Base-by-base conservation (phyloP, 2,113 vertebrate species). In the Ochotona princeps region DNA sequence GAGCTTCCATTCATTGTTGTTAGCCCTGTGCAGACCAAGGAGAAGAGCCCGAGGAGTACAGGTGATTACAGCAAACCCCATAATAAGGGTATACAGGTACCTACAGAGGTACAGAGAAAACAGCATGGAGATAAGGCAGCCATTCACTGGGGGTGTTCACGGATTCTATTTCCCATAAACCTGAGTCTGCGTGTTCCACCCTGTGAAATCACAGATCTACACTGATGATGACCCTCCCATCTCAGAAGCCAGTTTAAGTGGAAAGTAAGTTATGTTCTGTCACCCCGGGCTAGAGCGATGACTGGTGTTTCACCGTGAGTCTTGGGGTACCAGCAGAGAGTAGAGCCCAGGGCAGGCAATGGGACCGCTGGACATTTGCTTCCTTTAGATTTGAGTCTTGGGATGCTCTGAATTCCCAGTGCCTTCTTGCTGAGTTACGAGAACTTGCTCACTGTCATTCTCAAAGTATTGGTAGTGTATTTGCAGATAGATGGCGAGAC, bases 401-500 rank as follows among this genome's bases (percentile, higher is more conserved):
- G 83, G 83, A 44, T 67, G 26, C 23, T 90, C 25, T 81, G 70
- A 88, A 38, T 88, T 65, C n/a, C 35, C 3, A 75, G 66, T 51
- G 9, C 2, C 4, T 1, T 70, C 51, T 67, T 66, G 26, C 38
- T 73, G 80, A 57, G 80, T 54, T 28, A 65, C 30, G 82, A 80
- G 60, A 51, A 32, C 15, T 86, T 35, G 25, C 89, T 57, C 38
- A n/a, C n/a, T 67, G 18, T 38, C 38, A 25, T 60, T 18, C 49
- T 70, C 26, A 47, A 17, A 18, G 8, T 26, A 25, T 21, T 26
- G 47, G 51, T 54, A 15, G 14, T 85, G 35, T n/a, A 20, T 78
- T 83, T 89, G 30, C 69, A 81, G 80, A 93, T 14, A 93, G 47
- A 60, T 21, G 57, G 47, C 9, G 25, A 90, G 74, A 63, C 17